Percentiles rank a stretch among this genome's conserved stretches.
These are phyloP conservation scores for Emys orbicularis DNA, from an alignment of 2,797 vertebrate species.

Conservation along the genomic window DNA sequence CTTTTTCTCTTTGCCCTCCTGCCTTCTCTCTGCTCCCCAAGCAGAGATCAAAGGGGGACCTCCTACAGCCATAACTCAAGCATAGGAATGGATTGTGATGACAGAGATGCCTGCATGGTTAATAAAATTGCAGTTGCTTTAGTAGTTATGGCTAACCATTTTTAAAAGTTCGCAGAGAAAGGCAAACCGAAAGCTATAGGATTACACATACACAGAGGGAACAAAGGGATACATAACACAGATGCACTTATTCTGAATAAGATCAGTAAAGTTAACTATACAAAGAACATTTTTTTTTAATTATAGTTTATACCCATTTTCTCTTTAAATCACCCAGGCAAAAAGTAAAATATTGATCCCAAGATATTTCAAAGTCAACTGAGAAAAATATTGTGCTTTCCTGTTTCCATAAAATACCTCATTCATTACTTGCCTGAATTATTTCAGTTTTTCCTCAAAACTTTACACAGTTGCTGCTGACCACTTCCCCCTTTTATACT, in stretches of 20 bases:
- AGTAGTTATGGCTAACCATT: rapidly evolving
- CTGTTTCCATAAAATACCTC: slow-evolving; percentile 37
- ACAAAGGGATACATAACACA: rapidly evolving
- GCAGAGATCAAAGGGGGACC: background rate
- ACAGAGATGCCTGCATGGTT: background rate
- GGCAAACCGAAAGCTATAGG: background rate
- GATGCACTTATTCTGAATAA: background rate
- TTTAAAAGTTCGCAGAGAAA: background rate
- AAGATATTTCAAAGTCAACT: background rate
- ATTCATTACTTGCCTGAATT: background rate
- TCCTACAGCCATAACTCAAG: background rate
- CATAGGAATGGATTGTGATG: rapidly evolving
- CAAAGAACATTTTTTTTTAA: background rate
- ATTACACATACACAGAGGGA: background rate
- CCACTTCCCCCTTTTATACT: slow-evolving; percentile 42
- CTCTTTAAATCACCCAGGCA: background rate
- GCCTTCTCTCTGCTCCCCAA: background rate
- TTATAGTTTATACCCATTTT: background rate
- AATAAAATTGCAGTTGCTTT: background rate
- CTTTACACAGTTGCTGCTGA: slow-evolving; percentile 21
- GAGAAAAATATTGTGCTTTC: slow-evolving; percentile 13
- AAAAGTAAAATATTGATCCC: background rate
- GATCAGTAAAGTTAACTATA: background rate
- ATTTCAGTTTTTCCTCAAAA: slow-evolving; percentile 40
- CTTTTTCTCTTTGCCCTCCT: rapidly evolving